These are phyloP conservation scores for Euspilapteryx auroguttella DNA, from an alignment of 2,888 invertebrate genomes.

Conservation along the genomic window DNA sequence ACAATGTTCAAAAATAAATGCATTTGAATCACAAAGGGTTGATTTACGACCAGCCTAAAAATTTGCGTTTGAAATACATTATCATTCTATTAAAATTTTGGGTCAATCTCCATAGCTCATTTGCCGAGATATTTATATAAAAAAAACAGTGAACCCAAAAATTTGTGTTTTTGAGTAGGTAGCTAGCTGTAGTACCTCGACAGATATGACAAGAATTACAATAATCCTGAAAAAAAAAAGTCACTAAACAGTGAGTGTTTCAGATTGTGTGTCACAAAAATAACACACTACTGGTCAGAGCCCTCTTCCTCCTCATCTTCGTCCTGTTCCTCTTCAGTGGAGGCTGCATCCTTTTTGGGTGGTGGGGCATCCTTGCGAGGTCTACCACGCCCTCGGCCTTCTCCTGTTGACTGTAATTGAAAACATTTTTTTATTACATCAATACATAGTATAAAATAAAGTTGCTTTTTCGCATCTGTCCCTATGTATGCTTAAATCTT, in stretches of 20 bases:
- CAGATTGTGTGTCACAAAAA: conserved; percentile 17
- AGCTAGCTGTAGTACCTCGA: conserved; percentile 10
- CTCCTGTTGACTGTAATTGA: conserved; percentile 16
- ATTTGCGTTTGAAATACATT: background rate
- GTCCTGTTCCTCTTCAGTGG: conserved; percentile 52
- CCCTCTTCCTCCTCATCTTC: conserved; percentile 50
- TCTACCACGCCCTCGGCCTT: conserved; percentile 45
- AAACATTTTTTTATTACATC: too few relatives aligned
- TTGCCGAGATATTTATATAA: conserved; percentile 38
- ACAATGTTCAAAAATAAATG: background rate
- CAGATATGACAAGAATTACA: conserved; percentile 32
- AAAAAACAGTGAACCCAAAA: conserved; percentile 9
- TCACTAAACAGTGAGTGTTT: conserved; percentile 41
- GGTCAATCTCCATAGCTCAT: conserved; percentile 22
- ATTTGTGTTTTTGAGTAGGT: conserved; percentile 2
- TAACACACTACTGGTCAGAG: conserved; percentile 56
- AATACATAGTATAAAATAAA: too few relatives aligned
- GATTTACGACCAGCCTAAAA: background rate
- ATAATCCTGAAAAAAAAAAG: conserved; percentile 51
- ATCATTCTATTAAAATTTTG: conserved; percentile 39
- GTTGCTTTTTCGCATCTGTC: background rate
- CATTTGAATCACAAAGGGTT: background rate
- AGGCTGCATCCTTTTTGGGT: conserved; percentile 51
- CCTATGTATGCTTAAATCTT: too few relatives aligned
- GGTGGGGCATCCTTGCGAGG: conserved; percentile 50